Conservation (phyloP, 1,140 invertebrate genomes). For the Nasonia vitripennis region DNA sequence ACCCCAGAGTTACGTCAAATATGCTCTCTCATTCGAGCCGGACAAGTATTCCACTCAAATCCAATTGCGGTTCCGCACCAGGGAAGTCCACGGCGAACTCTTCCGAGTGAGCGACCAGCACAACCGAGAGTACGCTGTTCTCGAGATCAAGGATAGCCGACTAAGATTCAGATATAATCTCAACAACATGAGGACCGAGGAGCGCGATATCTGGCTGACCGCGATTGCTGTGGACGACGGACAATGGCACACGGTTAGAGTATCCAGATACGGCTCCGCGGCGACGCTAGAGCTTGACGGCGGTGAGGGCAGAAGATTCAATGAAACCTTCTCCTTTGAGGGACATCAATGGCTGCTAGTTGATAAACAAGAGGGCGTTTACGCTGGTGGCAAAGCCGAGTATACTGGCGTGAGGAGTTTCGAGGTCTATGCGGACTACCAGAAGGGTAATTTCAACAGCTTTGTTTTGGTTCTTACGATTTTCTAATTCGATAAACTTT, state of each 20-base stretch:
- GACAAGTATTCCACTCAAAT: slow-evolving; percentile 94
- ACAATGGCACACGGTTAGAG: slow-evolving; percentile 96
- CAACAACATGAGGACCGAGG: slow-evolving; percentile 91
- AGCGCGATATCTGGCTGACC: slow-evolving; percentile 92
- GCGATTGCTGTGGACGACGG: slow-evolving; percentile 95
- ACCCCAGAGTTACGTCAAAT: slow-evolving; percentile 95
- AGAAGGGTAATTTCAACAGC: slow-evolving; percentile 81
- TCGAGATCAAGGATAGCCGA: slow-evolving; percentile 94
- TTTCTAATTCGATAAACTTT: not conserved
- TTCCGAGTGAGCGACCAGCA: slow-evolving; percentile 96
- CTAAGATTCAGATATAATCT: slow-evolving; percentile 95
- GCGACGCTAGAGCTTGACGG: slow-evolving; percentile 96
- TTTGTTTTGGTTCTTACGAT: slow-evolving; percentile 45
- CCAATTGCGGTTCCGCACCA: slow-evolving; percentile 93
- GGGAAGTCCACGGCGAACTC: slow-evolving; percentile 93
- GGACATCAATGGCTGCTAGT: slow-evolving; percentile 94
- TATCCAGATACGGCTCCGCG: slow-evolving; percentile 92
- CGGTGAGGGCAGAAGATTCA: slow-evolving; percentile 95
- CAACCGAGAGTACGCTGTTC: slow-evolving; percentile 94
- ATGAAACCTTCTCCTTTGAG: slow-evolving; percentile 93
- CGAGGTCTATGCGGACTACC: slow-evolving; percentile 96
- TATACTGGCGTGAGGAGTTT: slow-evolving; percentile 94
- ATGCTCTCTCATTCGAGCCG: slow-evolving; percentile 94
- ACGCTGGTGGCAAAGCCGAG: slow-evolving; percentile 95
- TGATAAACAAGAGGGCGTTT: slow-evolving; percentile 95